A percentile compares a stretch with the other conserved stretches of the same genome.
Conservation (phyloP, 2,113 vertebrate genomes). For the Anas platyrhynchos region DNA sequence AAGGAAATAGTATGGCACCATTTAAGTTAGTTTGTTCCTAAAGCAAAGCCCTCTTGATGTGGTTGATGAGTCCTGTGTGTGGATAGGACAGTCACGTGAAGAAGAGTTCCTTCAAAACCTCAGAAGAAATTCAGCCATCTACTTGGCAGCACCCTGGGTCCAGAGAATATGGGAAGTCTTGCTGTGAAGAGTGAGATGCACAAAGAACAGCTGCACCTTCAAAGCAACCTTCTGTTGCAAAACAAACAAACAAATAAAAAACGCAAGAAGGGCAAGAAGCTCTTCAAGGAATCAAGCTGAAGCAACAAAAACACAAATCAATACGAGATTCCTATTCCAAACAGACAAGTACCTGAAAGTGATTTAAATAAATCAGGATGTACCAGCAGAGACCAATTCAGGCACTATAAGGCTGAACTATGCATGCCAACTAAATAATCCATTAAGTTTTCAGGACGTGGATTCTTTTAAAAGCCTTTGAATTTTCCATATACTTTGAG, state of each 20-base stretch:
- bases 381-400: not conserved
- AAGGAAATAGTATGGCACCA: not conserved
- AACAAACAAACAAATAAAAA: not conserved
- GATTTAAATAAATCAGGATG: not conserved
- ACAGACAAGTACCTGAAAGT: not conserved
- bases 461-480: conserved; percentile 5
- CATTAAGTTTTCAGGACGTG: conserved; percentile 15
- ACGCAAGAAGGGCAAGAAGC: not conserved
- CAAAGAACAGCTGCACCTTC: not conserved
- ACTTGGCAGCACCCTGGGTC: not conserved
- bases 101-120: not conserved
- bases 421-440: not conserved
- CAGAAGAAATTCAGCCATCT: not conserved
- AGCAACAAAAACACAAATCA: not conserved
- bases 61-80: not conserved
- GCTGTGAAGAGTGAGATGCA: not conserved
- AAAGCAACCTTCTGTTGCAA: not conserved
- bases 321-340: not conserved
- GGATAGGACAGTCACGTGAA: not conserved
- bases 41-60: not conserved
- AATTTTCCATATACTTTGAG: conserved; percentile 13
- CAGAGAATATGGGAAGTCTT: not conserved
- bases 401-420: not conserved
- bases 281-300: not conserved
- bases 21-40: not conserved